Conservation (phyloP, 2,888 invertebrate genomes). For the Allygus modestus region DNA sequence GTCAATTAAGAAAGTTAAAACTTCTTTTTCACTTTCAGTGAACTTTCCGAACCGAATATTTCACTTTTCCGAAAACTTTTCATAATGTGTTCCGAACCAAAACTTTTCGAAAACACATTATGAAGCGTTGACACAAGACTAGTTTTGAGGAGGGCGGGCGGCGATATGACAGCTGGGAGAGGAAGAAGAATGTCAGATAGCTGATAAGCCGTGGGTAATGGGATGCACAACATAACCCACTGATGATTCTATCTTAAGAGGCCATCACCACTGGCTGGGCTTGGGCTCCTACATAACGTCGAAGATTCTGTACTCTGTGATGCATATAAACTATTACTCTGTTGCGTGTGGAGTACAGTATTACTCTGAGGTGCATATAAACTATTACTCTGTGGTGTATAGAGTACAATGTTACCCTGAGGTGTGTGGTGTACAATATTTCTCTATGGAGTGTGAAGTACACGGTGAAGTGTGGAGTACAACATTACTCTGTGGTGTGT, state of each 20-base stretch:
- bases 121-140: not conserved
- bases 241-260: slow-evolving; percentile 30
- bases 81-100: not conserved
- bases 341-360: not conserved
- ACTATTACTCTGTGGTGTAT: too few relatives aligned
- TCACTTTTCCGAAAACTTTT: too few relatives aligned
- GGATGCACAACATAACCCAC: slow-evolving; percentile 29
- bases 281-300: not conserved
- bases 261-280: slow-evolving; percentile 20
- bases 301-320: too few relatives aligned
- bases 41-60: too few relatives aligned
- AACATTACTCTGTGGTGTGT: not conserved
- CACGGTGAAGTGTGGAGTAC: too few relatives aligned
- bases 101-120: not conserved
- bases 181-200: slow-evolving; percentile 34
- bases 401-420: too few relatives aligned
- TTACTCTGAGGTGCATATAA: too few relatives aligned
- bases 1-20: too few relatives aligned
- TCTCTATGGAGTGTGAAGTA: too few relatives aligned
- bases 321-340: not conserved
- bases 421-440: too few relatives aligned
- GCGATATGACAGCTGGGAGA: not conserved
- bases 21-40: too few relatives aligned
- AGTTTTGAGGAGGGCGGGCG: not conserved
- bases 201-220: slow-evolving; percentile 12